A percentile compares a stretch with the other conserved stretches of the same genome.
These are phyloP conservation scores for Pemphredon lugubris DNA, from an alignment of 2,888 invertebrate species.

Conservation along the genomic window DNA sequence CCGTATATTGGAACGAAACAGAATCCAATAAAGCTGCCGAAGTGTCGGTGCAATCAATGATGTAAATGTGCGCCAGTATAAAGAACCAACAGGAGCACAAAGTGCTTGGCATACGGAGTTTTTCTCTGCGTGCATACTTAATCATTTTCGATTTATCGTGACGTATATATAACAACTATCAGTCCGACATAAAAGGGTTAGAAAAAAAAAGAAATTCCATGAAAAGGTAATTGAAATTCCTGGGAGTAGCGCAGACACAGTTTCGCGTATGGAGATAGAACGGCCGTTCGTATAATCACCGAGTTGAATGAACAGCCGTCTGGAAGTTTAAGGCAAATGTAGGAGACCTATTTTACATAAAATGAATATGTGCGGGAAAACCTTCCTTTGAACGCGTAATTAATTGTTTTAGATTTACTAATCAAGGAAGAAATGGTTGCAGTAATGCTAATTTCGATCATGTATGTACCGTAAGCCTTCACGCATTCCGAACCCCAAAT, in stretches of 20 bases:
- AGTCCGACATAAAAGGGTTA: neutral
- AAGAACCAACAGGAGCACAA: slow-evolving; percentile 18
- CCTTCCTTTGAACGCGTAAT: slow-evolving; percentile 7
- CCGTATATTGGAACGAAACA: slow-evolving; percentile 31
- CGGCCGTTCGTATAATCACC: slow-evolving; percentile 9
- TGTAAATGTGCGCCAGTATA: slow-evolving; percentile 35
- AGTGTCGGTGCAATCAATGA: slow-evolving; percentile 45
- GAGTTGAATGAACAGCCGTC: neutral
- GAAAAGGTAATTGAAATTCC: slow-evolving; percentile 3
- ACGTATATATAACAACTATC: neutral
- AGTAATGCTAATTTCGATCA: too few relatives aligned
- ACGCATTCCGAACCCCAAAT: too few relatives aligned
- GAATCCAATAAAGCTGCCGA: slow-evolving; percentile 44
- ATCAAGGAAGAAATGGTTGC: neutral
- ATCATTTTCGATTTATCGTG: neutral
- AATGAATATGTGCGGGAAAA: slow-evolving; percentile 3
- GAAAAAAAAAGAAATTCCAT: neutral
- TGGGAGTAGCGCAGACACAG: neutral
- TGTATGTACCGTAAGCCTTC: too few relatives aligned
- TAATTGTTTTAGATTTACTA: slow-evolving; percentile 17
- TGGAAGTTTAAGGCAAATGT: neutral
- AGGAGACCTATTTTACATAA: slow-evolving; percentile 1
- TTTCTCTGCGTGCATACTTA: neutral
- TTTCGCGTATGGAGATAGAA: slow-evolving; percentile 13
- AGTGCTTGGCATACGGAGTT: slow-evolving; percentile 7